Conservation (phyloP, 1,140 invertebrate genomes). For the Planococcus citri region DNA sequence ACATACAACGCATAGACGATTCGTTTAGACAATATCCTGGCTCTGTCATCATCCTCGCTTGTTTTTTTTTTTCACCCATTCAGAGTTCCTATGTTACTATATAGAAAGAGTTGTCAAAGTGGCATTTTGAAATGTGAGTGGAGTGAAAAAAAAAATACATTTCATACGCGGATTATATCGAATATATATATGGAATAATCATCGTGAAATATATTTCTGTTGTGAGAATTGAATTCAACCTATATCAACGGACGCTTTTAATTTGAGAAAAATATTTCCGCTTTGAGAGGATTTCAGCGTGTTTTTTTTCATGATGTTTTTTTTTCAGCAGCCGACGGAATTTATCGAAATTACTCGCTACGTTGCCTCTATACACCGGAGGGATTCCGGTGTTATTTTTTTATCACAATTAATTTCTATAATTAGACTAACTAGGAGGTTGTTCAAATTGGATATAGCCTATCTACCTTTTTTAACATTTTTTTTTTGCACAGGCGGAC, state of each 20-base stretch:
- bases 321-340: background rate
- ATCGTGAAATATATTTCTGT: background rate
- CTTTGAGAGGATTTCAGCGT: background rate
- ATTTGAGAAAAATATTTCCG: background rate
- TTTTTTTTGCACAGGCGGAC: too few species aligned
- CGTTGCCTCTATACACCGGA: too few species aligned
- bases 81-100: too few species aligned
- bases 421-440: too few species aligned
- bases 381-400: too few species aligned
- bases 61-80: background rate
- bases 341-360: background rate
- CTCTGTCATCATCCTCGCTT: background rate
- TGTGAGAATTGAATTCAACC: background rate
- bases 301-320: too few species aligned
- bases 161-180: conserved; percentile 2
- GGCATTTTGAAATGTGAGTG: background rate
- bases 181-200: background rate
- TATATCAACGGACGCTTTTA: background rate
- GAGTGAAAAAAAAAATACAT: background rate
- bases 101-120: background rate
- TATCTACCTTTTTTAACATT: too few species aligned
- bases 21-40: conserved; percentile 6
- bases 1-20: background rate
- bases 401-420: too few species aligned
- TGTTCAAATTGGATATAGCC: too few species aligned